A percentile compares a stretch with the other conserved stretches of the same genome.
These are phyloP conservation scores for Callionymus lyra DNA, from an alignment of 2,113 vertebrate species.

Conservation along the genomic window DNA sequence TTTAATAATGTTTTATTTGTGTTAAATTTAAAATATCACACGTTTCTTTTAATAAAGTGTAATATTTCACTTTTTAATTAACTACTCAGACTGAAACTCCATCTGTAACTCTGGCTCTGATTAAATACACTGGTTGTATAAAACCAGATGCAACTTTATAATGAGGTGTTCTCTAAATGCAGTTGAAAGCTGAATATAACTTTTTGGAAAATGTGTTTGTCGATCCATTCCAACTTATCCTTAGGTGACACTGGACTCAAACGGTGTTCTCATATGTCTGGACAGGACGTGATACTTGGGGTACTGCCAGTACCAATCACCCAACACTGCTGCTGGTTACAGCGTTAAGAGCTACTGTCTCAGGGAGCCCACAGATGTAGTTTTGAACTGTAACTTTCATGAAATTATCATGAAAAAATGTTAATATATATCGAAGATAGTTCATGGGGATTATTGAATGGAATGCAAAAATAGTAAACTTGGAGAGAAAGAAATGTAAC, in stretches of 20 bases:
- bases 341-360: conserved; percentile 17
- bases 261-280: conserved; percentile 59
- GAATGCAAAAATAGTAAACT: no score
- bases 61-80: no score
- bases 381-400: conserved; percentile 14
- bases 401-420: conserved; percentile 14
- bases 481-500: no score
- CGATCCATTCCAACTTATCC: conserved; percentile 42
- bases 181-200: conserved; percentile 27
- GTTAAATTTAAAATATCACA: no score
- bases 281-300: conserved; percentile 52
- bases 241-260: conserved; percentile 53
- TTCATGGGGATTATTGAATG: no score
- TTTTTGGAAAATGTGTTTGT: conserved; percentile 40
- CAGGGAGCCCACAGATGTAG: conserved; percentile 23
- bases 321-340: conserved; percentile 39
- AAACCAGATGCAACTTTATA: no score
- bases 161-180: conserved; percentile 4
- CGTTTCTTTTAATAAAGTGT: no score
- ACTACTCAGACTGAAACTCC: no score
- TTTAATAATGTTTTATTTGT: no score
- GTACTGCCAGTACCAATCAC: conserved; percentile 45
- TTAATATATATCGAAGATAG: no score
- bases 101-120: no score
- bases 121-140: no score